A percentile compares a stretch with the other conserved stretches of the same genome.
phyloP scores from a whole-genome alignment of 2,888 invertebrate genomes.

The Marasmarcha lunaedactyla region DNA sequence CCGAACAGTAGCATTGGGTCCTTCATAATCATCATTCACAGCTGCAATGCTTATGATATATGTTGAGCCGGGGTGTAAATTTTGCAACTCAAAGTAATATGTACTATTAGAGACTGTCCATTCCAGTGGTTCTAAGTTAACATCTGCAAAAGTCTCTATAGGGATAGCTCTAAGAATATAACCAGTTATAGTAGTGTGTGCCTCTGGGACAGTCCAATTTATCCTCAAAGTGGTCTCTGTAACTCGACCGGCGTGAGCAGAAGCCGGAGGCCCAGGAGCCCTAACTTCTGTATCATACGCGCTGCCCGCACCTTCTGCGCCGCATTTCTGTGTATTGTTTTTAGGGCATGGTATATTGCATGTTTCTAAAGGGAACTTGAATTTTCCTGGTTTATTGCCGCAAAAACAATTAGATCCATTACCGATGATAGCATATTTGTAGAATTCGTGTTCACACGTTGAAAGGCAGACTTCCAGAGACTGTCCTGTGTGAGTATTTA shows the following conservation, averaged over 20 bases:
- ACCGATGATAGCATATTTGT: conserved; percentile 53
- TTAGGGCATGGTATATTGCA: conserved; percentile 73
- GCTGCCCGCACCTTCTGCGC: conserved; percentile 74
- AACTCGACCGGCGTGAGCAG: conserved; percentile 66
- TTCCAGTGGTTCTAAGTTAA: conserved; percentile 54
- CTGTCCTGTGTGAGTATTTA: conserved; percentile 57
- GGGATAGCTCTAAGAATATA: conserved; percentile 69
- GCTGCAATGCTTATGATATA: conserved; percentile 83
- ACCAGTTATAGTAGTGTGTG: conserved; percentile 59
- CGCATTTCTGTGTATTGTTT: conserved; percentile 74
- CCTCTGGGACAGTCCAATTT: conserved; percentile 70
- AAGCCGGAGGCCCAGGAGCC: conserved; percentile 78
- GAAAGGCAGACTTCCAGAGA: conserved; percentile 56
- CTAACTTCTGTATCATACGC: conserved; percentile 76
- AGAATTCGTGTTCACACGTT: conserved; percentile 56
- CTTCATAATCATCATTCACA: conserved; percentile 69
- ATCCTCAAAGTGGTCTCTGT: conserved; percentile 74
- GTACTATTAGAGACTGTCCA: conserved; percentile 73
- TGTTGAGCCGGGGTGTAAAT: conserved; percentile 78
- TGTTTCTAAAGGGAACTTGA: conserved; percentile 42
- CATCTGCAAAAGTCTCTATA: conserved; percentile 69
- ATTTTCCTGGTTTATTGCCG: conserved; percentile 48
- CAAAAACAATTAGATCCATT: conserved; percentile 59
- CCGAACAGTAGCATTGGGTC: conserved; percentile 65
- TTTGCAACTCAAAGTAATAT: conserved; percentile 67